Evolutionary conservation across 1,140 invertebrate genomes (phyloP), one percentile per base, ranked within the genome.

Genomic region (Pemphigus obesinymphae): DNA sequence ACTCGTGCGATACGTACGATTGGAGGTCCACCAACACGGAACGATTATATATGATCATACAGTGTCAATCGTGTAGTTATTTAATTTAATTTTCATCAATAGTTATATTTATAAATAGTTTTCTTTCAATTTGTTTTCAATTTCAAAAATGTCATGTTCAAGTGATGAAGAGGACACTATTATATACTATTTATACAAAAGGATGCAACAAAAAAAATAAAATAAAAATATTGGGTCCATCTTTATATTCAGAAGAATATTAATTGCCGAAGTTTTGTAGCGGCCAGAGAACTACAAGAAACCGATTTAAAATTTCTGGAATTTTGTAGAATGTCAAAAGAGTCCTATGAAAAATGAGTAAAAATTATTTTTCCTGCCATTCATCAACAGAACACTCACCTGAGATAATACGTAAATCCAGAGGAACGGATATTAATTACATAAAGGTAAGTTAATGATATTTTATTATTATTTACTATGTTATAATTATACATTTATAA

Each of bases 341-440:
- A 37, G 20, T 68, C 66, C n/a, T 68, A 68, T 68, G 23, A n/a
- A 68, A n/a, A 37, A 37, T 4, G 40, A 40, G 37, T 68, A 40
- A 29, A 7, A 37, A 68, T 68, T 68, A 68, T 68, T 29, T 68
- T 13, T 40, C 34, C 66, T n/a, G 20, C 31, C 34, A 68, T 68
- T 68, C 15, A 68, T 68, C 66, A 68, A n/a, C n/a, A n/a, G n/a
- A 66, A 66, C 13, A 66, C 63, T 31, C 20, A 34, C 34, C 17
- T 66, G 63, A 66, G 31, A 37, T 29, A 66, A 66, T 66, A 29
- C 29, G 63, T 66, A 11, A 37, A 29, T 66, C 20, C 29, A 66
- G 63, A 66, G 23, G 63, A 66, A 66, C 15, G 63, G 11, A 66
- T 66, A 66, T 66, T 66, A 66, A 66, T 66, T 29, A 66, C 63